phyloP scores from a whole-genome alignment of 2,797 vertebrate genomes.

The Phataginus tricuspis region DNA sequence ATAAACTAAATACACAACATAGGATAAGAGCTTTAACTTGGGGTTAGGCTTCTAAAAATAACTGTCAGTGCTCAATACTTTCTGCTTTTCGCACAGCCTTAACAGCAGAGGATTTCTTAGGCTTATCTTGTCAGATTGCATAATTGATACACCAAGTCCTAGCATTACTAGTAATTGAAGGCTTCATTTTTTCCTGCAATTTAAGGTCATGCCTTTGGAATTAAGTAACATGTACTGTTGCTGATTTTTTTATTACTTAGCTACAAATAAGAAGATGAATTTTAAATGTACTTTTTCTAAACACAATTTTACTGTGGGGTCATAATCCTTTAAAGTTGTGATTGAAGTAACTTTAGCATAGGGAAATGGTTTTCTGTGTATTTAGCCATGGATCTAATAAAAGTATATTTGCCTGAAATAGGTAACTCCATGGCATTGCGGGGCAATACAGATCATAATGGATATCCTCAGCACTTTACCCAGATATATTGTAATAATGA shows the following conservation, averaged over 20 bases:
- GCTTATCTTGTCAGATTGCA: constrained; percentile 72
- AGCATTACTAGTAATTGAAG: constrained; percentile 66
- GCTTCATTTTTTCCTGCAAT: constrained; percentile 27
- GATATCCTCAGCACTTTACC: background rate
- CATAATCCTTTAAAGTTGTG: background rate
- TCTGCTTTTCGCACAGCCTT: constrained; percentile 44
- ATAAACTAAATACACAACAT: constrained; percentile 16
- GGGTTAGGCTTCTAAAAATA: constrained; percentile 73
- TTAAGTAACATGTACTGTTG: constrained; percentile 70
- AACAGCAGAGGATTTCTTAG: constrained; percentile 71
- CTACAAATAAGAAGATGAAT: background rate
- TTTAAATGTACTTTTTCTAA: background rate
- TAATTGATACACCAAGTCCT: constrained; percentile 75
- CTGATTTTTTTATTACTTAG: constrained; percentile 62
- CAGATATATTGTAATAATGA: background rate
- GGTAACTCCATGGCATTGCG: background rate
- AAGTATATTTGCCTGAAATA: background rate
- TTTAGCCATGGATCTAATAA: background rate
- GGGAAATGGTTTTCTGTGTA: background rate
- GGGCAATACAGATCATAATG: background rate
- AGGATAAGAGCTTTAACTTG: constrained; percentile 64
- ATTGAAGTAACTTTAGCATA: background rate
- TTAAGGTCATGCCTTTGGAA: constrained; percentile 77
- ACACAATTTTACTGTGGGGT: background rate
- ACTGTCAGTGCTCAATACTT: constrained; percentile 69